Evolutionary conservation across 2,888 invertebrate genomes (phyloP).

Genomic region (Netelia virgata): DNA sequence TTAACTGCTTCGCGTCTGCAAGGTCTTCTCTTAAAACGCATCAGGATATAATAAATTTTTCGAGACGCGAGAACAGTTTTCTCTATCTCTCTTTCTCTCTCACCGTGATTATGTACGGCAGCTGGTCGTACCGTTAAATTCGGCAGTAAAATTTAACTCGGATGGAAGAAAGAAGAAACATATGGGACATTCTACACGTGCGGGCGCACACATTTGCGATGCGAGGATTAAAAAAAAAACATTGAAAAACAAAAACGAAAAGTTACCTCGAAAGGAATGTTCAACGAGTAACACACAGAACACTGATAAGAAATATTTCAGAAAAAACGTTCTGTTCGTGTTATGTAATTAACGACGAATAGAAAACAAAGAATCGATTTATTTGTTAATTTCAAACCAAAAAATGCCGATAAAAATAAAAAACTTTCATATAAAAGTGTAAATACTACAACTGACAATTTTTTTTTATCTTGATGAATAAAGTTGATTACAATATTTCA

Average conservation of each 20-base stretch:
- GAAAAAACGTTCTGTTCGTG: conserved; percentile 1
- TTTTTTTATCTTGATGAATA: no score
- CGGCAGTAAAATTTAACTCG: conserved; percentile 32
- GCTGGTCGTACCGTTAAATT: conserved; percentile 19
- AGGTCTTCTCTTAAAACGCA: conserved; percentile 20
- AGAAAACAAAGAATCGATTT: not conserved
- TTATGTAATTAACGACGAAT: not conserved
- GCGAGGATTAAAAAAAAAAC: conserved; percentile 36
- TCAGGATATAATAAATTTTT: not conserved
- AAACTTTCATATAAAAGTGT: no score
- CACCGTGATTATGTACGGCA: conserved; percentile 39
- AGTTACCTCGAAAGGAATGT: not conserved
- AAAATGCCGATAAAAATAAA: not conserved
- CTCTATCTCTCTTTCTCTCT: conserved; percentile 14
- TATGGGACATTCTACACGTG: conserved; percentile 62
- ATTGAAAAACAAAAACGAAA: conserved; percentile 10
- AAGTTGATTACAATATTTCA: not conserved
- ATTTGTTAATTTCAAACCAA: not conserved
- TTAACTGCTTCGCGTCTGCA: conserved; percentile 48
- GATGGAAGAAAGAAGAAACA: conserved; percentile 41
- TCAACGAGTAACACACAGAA: conserved; percentile 47
- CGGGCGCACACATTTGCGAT: conserved; percentile 51
- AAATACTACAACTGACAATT: no score
- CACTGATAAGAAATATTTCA: not conserved
- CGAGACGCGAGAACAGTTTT: not conserved